These are phyloP conservation scores for Epirrhoe tristata DNA, from an alignment of 2,888 invertebrate genomes.

Conservation along the genomic window DNA sequence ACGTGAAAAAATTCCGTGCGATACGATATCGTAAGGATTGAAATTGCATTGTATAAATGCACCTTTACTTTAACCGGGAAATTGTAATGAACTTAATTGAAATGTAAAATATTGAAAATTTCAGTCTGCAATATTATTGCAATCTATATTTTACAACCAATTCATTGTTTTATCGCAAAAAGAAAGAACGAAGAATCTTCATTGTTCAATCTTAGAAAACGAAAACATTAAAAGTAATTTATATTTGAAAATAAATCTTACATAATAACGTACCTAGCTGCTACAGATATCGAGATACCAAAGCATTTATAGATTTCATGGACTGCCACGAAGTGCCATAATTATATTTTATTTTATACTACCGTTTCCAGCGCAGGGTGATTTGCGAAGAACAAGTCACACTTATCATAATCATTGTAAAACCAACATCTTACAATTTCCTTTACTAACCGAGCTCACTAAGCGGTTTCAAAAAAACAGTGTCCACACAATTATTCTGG, in stretches of 20 bases:
- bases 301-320: neutral
- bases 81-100: no score
- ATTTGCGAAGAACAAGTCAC: slow-evolving; percentile 6
- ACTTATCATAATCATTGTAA: slow-evolving; percentile 13
- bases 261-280: neutral
- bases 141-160: no score
- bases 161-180: no score
- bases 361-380: neutral
- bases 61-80: no score
- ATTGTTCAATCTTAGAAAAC: no score
- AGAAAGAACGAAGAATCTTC: no score
- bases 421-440: slow-evolving; percentile 10
- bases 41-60: no score
- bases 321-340: neutral
- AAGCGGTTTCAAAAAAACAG: neutral
- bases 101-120: no score
- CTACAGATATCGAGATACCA: neutral
- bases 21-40: no score
- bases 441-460: neutral
- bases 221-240: no score
- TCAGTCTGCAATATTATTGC: no score
- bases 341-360: neutral
- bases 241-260: neutral
- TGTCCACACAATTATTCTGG: neutral
- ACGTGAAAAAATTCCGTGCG: no score